Conservation (phyloP, 2,113 vertebrate species). For the Lepus timidus region DNA sequence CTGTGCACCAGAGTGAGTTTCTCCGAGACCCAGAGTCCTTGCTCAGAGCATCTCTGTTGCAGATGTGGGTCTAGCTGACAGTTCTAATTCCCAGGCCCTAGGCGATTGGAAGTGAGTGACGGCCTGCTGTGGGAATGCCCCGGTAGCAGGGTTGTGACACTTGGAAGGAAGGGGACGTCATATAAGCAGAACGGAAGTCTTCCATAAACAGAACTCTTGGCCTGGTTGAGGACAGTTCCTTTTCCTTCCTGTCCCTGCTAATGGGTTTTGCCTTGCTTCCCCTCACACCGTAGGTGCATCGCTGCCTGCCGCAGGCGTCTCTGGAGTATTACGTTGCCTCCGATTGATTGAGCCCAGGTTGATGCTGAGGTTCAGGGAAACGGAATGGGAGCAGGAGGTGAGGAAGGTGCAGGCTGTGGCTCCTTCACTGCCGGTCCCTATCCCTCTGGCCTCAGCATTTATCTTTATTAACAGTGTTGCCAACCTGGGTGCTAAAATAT, state of each 20-base stretch:
- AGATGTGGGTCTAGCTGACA: neutral
- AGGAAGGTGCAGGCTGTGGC: neutral
- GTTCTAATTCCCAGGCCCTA: constrained; percentile 1
- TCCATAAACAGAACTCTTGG: constrained; percentile 49
- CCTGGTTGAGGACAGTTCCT: neutral
- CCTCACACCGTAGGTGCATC: neutral
- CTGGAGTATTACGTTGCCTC: neutral
- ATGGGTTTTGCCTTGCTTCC: neutral
- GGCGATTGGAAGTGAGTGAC: constrained; percentile 1
- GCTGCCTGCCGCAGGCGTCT: neutral
- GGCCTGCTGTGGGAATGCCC: neutral
- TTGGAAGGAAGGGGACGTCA: constrained; percentile 48
- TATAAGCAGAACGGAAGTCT: constrained; percentile 27
- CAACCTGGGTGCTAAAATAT: neutral
- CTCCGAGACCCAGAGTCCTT: neutral
- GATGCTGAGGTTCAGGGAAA: constrained; percentile 10
- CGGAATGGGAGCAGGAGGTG: neutral
- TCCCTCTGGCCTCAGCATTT: neutral
- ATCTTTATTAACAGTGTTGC: neutral
- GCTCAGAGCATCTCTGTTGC: constrained; percentile 56
- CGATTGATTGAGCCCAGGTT: neutral
- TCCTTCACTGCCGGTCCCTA: neutral
- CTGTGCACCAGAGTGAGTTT: neutral
- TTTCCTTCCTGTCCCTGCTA: neutral
- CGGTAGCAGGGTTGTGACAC: neutral